Base-by-base conservation (phyloP, 2,113 vertebrate genomes). In the Zeus faber region DNA sequence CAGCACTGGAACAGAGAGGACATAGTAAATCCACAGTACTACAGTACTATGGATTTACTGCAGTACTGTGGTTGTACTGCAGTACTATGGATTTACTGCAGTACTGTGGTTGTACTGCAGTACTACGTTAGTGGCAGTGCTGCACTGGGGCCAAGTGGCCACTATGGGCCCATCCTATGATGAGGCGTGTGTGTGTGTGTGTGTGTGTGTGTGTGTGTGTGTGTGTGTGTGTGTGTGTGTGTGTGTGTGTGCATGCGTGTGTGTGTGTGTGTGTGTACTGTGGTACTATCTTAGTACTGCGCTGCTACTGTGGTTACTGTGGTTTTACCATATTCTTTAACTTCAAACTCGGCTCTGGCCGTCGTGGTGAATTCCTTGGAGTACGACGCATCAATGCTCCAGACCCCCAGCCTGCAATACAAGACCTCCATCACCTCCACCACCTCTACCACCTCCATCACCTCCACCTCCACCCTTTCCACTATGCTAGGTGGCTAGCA, bases 261-360 rank as follows among this genome's bases (percentile, higher is more conserved):
- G 8, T 54, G 20, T 41, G 9, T 35, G 26, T 11, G 7, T n/a
- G 29, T 25, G 2, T 18, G 35, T 54, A 22, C 13, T 9, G 29
- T 16, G 17, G 23, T 18, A 3, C 2, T 21, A 2, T 35, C 31
- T 11, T n/a, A 3, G 3, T 40, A 40, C 37, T 40, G 37, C 17
- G 40, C 14, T n/a, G n/a, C 17, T 17, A 43, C n/a, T 5, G 26
- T 23, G 2, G 6, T 18, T 53, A 6, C 6, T 6, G 22, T 6
- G 13, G n/a, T 35, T 64, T 85, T 90, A 96, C 93, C 95, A 4
- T 98, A 98, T 85, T 99, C 93, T 80, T 93, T 95, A 9, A 98
- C 84, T 85, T 96, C 94, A 85, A 99, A 98, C 39, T 84, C 57
- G 6, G 91, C 51, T 4, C 18, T 67, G 5, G 85, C 89, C 43